phyloP scores from a whole-genome alignment of 2,113 vertebrate species.

The Okapia johnstoni region DNA sequence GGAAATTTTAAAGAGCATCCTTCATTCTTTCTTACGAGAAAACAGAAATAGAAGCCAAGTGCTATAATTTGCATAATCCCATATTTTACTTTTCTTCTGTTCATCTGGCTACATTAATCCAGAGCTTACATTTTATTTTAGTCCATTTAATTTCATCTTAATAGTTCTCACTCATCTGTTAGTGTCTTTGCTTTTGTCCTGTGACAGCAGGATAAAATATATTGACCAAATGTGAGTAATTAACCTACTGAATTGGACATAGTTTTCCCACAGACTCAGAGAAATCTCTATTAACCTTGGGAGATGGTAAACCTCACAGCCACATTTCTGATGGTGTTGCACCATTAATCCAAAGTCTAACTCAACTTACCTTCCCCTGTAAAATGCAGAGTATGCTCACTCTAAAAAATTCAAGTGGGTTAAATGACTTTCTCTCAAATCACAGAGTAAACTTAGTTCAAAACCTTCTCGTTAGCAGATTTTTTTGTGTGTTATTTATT shows the following conservation, averaged over 20 bases:
- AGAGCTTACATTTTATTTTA: slow-evolving; percentile 31
- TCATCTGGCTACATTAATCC: slow-evolving; percentile 21
- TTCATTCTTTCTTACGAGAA: slow-evolving; percentile 9
- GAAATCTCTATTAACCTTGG: neutral
- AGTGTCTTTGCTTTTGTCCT: neutral
- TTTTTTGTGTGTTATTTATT: neutral
- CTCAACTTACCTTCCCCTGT: neutral
- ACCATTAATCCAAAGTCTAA: neutral
- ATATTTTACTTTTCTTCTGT: slow-evolving; percentile 43
- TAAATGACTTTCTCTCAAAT: neutral
- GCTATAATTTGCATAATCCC: slow-evolving; percentile 2
- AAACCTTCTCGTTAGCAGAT: neutral
- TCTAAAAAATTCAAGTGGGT: neutral
- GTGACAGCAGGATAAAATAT: neutral
- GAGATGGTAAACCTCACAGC: neutral
- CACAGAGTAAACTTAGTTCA: neutral
- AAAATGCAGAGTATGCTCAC: neutral
- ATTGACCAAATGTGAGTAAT: neutral
- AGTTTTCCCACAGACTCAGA: neutral
- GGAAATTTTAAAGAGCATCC: neutral
- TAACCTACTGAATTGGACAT: neutral
- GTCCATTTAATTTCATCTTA: slow-evolving; percentile 3
- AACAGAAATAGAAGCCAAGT: slow-evolving; percentile 1
- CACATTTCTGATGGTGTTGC: neutral
- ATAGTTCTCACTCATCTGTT: neutral